phyloP scores from a whole-genome alignment of 2,797 vertebrate species.

The Eulemur coronatus region DNA sequence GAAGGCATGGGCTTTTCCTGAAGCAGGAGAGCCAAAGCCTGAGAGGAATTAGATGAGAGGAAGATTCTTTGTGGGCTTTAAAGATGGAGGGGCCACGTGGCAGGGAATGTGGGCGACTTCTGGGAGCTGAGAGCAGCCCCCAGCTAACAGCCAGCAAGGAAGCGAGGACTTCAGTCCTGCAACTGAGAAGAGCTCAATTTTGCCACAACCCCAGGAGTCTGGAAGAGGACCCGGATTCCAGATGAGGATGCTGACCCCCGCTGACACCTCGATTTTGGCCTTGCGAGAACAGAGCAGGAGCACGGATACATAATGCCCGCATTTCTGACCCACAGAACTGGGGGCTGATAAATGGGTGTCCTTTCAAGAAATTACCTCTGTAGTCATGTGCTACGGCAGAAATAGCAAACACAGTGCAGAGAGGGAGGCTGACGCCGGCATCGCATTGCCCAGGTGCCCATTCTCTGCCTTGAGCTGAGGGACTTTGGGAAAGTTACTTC shows the following conservation, averaged over 20 bases:
- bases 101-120: background rate
- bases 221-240: background rate
- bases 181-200: background rate
- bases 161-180: background rate
- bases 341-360: background rate
- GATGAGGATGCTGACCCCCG: fast-evolving
- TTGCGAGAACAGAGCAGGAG: background rate
- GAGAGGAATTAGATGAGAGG: background rate
- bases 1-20: background rate
- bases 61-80: background rate
- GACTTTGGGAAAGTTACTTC: background rate
- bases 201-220: background rate
- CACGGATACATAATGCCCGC: too few species aligned
- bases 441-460: background rate
- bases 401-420: background rate
- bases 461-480: background rate
- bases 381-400: too few species aligned
- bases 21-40: background rate
- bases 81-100: background rate
- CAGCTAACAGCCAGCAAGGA: background rate
- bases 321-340: background rate
- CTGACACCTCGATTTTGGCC: background rate
- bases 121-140: background rate
- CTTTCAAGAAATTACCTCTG: background rate
- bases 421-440: background rate